A percentile compares a stretch with the other conserved stretches of the same genome.
Evolutionary conservation across 2,888 invertebrate species (phyloP).

Genomic region (Homarus gammarus): DNA sequence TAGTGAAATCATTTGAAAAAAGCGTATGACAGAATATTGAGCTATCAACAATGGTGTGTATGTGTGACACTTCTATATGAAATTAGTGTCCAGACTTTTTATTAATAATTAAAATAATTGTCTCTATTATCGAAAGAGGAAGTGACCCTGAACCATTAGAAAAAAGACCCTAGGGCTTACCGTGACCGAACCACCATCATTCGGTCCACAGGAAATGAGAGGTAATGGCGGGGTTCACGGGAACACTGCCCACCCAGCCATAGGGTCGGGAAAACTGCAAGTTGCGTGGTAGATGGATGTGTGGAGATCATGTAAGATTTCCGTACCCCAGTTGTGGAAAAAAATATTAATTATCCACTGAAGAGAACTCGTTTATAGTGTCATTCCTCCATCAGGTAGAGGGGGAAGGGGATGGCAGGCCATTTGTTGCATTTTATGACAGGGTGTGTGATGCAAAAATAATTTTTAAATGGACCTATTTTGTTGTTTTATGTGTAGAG

Average conservation of each 20-base stretch:
- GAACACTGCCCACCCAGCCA: constrained; percentile 32
- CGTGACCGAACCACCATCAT: neutral
- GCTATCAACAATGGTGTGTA: too few relatives aligned
- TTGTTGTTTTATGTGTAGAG: neutral
- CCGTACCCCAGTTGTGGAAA: constrained; percentile 56
- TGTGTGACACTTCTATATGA: too few relatives aligned
- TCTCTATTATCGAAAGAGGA: too few relatives aligned
- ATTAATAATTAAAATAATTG: too few relatives aligned
- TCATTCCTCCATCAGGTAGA: constrained; percentile 43
- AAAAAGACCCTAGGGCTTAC: too few relatives aligned
- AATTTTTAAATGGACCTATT: neutral
- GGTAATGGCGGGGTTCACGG: constrained; percentile 33
- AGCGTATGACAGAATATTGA: too few relatives aligned
- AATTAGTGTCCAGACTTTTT: too few relatives aligned
- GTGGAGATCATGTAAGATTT: constrained; percentile 60
- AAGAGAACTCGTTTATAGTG: constrained; percentile 59
- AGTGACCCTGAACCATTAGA: too few relatives aligned
- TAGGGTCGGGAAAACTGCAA: constrained; percentile 32
- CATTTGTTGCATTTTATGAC: constrained; percentile 58
- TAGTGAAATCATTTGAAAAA: too few relatives aligned
- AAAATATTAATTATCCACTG: constrained; percentile 64
- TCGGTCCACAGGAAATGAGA: constrained; percentile 28
- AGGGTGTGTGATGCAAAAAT: constrained; percentile 12
- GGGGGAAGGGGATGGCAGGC: constrained; percentile 33
- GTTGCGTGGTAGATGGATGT: constrained; percentile 42